These are phyloP conservation scores for Peromyscus polionotus DNA, from an alignment of 2,113 vertebrate species.

Conservation along the genomic window DNA sequence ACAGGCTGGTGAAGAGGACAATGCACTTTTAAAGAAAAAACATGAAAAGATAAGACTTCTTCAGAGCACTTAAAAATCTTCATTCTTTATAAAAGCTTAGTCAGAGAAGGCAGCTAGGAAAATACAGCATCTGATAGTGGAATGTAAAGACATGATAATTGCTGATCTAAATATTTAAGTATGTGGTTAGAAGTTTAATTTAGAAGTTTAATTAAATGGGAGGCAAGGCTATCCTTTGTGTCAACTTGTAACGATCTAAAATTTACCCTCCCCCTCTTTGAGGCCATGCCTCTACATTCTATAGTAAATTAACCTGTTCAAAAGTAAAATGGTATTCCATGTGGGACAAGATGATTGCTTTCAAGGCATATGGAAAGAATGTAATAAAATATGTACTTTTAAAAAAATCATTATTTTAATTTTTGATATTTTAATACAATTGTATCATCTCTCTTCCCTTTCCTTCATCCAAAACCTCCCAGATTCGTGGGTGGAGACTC, in stretches of 20 bases:
- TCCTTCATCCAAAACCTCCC: neutral
- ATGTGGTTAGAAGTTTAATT: conserved; percentile 60
- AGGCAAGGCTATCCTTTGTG: conserved; percentile 14
- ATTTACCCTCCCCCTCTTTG: conserved; percentile 25
- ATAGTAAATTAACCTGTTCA: conserved; percentile 23
- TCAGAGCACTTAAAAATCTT: conserved; percentile 41
- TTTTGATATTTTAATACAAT: neutral
- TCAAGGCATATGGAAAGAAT: conserved; percentile 19
- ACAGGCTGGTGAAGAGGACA: neutral
- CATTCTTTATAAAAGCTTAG: neutral
- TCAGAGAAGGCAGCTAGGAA: neutral
- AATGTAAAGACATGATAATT: neutral
- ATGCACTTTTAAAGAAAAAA: conserved; percentile 50
- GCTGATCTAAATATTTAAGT: conserved; percentile 48
- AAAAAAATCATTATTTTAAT: neutral
- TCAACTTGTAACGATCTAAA: conserved; percentile 26
- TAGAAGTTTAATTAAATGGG: conserved; percentile 63
- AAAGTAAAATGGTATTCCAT: conserved; percentile 47
- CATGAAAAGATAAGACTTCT: neutral
- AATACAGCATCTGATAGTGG: neutral
- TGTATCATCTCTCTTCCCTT: neutral
- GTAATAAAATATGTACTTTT: neutral
- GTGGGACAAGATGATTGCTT: neutral
- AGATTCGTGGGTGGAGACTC: neutral
- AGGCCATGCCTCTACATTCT: neutral